phyloP scores from a whole-genome alignment of 92 coral and sea anemone genomes.

The Zoanthus solanderi region DNA sequence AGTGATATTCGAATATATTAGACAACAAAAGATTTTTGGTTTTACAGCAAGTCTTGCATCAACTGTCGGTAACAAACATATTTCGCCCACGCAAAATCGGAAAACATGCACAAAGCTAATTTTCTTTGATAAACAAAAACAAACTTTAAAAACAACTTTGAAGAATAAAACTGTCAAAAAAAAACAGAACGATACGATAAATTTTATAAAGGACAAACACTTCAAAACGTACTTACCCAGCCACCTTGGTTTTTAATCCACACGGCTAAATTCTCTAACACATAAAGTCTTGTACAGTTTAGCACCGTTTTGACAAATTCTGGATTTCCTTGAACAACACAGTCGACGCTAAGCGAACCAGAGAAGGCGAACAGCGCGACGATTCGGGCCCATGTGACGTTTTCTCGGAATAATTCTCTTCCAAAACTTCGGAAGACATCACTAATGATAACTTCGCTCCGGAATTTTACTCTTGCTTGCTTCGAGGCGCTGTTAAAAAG shows the following conservation, averaged over 20 bases:
- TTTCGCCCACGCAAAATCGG: background rate
- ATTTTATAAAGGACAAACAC: background rate
- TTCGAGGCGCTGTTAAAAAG: constrained; percentile 87
- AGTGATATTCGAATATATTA: background rate
- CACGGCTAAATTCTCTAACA: constrained; percentile 85
- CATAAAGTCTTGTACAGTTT: constrained; percentile 80
- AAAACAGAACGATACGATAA: background rate
- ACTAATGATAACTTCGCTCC: constrained; percentile 89
- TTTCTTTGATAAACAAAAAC: constrained; percentile 19
- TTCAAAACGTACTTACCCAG: constrained; percentile 80
- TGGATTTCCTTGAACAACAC: constrained; percentile 82
- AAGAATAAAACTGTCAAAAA: background rate
- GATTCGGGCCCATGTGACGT: constrained; percentile 91
- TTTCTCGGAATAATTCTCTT: constrained; percentile 84
- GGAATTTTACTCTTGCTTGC: constrained; percentile 80
- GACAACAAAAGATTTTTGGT: background rate
- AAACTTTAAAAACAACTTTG: background rate
- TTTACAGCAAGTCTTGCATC: background rate
- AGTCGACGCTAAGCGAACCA: constrained; percentile 88
- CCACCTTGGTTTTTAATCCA: constrained; percentile 94
- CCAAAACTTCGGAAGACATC: constrained; percentile 85
- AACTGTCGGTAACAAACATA: background rate
- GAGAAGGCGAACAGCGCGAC: constrained; percentile 91
- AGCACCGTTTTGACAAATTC: constrained; percentile 85
- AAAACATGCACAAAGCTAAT: background rate